A percentile compares a stretch with the other conserved stretches of the same genome.
These are phyloP conservation scores for Spinibarbus caldwelli DNA, from an alignment of 2,797 vertebrate species.

Conservation along the genomic window DNA sequence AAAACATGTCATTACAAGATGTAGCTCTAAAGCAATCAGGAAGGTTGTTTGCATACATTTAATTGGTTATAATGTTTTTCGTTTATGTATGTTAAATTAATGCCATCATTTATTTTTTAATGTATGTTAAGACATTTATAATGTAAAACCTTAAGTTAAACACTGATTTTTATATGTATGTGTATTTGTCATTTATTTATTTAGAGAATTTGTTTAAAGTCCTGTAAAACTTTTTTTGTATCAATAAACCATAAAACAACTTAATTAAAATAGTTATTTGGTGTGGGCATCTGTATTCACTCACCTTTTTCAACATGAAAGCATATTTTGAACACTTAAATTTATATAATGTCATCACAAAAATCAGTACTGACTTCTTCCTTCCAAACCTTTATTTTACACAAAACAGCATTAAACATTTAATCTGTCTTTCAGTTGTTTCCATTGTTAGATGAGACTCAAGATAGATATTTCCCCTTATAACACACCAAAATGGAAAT, in stretches of 20 bases:
- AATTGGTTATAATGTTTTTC: not conserved
- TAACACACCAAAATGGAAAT: constrained; percentile 9
- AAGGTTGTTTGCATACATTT: not conserved
- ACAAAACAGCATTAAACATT: constrained; percentile 5
- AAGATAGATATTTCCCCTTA: not conserved
- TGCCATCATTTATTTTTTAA: not conserved
- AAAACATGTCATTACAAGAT: not conserved
- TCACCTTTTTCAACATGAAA: not conserved
- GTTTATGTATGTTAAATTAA: not conserved
- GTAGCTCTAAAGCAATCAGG: not conserved
- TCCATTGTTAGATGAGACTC: not conserved
- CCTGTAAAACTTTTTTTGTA: not conserved
- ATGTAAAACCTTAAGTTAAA: not conserved
- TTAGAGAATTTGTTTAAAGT: not conserved
- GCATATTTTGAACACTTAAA: not conserved
- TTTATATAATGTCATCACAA: not conserved
- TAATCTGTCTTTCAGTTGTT: not conserved
- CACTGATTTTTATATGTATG: not conserved
- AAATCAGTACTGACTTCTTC: not conserved
- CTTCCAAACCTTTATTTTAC: constrained; percentile 23
- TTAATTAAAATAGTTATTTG: not conserved
- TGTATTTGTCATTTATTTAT: not conserved
- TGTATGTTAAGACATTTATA: not conserved
- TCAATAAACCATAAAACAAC: not conserved
- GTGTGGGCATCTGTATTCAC: not conserved